phyloP scores from a whole-genome alignment of 2,113 vertebrate genomes.

The Tragelaphus imberbis region DNA sequence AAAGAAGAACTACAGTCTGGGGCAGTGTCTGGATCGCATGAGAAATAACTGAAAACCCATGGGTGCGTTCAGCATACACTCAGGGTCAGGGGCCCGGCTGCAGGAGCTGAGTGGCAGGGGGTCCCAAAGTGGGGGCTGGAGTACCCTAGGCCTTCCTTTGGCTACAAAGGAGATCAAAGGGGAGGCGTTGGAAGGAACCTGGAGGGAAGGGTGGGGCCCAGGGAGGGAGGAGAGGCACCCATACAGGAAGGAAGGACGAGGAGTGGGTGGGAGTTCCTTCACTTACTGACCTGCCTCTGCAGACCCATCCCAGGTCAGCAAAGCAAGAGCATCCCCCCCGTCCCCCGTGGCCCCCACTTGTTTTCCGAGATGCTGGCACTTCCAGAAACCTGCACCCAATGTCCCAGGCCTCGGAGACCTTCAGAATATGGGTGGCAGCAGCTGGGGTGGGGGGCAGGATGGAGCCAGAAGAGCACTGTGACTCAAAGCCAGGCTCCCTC shows the following conservation, averaged over 20 bases:
- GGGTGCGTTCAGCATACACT: not conserved
- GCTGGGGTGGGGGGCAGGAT: not conserved
- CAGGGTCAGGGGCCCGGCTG: not conserved
- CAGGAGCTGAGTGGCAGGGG: not conserved
- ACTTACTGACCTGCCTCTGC: not conserved
- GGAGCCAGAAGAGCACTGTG: not conserved
- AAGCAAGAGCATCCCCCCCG: not conserved
- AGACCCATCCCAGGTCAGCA: not conserved
- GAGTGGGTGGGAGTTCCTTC: not conserved
- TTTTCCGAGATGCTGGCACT: not conserved
- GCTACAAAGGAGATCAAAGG: not conserved
- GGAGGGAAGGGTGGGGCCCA: not conserved
- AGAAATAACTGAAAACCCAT: not conserved
- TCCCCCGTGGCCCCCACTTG: not conserved
- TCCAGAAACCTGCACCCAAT: not conserved
- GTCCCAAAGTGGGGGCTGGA: not conserved
- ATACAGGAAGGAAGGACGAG: not conserved
- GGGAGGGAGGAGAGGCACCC: not conserved
- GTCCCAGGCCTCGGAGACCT: not conserved
- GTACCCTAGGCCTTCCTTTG: not conserved
- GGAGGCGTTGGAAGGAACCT: not conserved
- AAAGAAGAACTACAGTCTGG: not conserved
- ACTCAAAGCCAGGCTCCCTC: not conserved
- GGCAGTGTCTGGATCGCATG: not conserved
- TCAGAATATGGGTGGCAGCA: fast-evolving